Evolutionary conservation across 2,113 vertebrate genomes (phyloP).

Genomic region (Turdus rufiventris): DNA sequence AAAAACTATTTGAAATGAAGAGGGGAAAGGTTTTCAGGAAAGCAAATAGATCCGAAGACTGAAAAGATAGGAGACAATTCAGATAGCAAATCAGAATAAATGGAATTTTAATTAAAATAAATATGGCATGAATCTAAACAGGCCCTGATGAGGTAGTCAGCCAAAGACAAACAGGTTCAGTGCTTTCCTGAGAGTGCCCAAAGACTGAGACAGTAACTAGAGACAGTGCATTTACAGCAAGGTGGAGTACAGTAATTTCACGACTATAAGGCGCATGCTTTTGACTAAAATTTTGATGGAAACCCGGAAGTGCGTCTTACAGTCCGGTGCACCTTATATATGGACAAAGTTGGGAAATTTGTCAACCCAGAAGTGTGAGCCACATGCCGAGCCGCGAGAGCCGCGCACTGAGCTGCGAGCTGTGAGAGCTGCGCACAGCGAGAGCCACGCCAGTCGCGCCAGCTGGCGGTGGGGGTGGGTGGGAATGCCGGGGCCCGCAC

Average conservation of each 20-base stretch:
- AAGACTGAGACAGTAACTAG: background rate
- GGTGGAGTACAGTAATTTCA: background rate
- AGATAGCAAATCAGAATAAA: background rate
- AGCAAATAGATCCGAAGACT: background rate
- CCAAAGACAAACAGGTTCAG: background rate
- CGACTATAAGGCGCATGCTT: no score
- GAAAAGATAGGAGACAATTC: background rate
- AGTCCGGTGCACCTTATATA: no score
- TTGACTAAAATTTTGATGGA: no score
- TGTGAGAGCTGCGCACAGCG: no score
- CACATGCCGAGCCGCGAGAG: no score
- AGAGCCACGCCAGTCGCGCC: no score
- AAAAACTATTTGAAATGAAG: background rate
- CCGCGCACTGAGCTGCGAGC: no score
- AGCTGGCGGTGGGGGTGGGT: no score
- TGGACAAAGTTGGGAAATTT: no score
- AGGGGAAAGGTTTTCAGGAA: background rate
- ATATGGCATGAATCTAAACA: background rate
- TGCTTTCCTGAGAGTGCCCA: background rate
- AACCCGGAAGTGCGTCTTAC: no score
- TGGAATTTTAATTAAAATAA: background rate
- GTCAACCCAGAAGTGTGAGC: no score
- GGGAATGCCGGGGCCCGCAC: no score
- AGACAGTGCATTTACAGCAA: background rate
- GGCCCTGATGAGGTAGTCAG: background rate